These are phyloP conservation scores for Argyrosomus japonicus DNA, from an alignment of 2,113 vertebrate genomes.

Conservation along the genomic window DNA sequence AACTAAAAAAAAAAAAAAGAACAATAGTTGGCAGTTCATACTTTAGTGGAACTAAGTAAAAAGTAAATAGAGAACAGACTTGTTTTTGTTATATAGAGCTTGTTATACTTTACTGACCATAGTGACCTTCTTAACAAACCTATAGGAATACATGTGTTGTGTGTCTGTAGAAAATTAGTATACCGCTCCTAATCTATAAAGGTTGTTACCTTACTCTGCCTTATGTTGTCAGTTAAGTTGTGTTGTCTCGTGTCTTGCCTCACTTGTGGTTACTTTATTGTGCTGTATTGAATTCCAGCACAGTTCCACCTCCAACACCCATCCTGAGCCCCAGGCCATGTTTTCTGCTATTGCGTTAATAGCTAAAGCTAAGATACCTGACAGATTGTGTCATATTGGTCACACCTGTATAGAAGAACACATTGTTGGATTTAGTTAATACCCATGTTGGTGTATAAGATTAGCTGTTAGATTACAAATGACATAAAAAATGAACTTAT, in stretches of 20 bases:
- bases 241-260: conserved; percentile 46
- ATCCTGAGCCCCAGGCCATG: conserved; percentile 70
- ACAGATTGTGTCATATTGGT: conserved; percentile 55
- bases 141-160: background rate
- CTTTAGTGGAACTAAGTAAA: background rate
- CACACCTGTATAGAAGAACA: background rate
- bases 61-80: background rate
- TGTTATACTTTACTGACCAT: background rate
- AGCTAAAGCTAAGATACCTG: conserved; percentile 60
- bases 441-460: background rate
- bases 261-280: conserved; percentile 64
- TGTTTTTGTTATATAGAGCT: background rate
- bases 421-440: background rate
- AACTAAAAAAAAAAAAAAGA: conserved; percentile 4
- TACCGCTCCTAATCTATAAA: conserved; percentile 22
- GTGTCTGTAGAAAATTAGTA: background rate
- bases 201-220: conserved; percentile 14
- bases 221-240: conserved; percentile 36
- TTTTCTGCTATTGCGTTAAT: conserved; percentile 60
- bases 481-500: background rate
- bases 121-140: background rate
- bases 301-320: conserved; percentile 57
- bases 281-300: conserved; percentile 67
- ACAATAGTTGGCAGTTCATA: background rate
- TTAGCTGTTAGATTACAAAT: background rate